A percentile compares a stretch with the other conserved stretches of the same genome.
Evolutionary conservation across 2,888 invertebrate genomes (phyloP).

Genomic region (Esperia sulphurella): DNA sequence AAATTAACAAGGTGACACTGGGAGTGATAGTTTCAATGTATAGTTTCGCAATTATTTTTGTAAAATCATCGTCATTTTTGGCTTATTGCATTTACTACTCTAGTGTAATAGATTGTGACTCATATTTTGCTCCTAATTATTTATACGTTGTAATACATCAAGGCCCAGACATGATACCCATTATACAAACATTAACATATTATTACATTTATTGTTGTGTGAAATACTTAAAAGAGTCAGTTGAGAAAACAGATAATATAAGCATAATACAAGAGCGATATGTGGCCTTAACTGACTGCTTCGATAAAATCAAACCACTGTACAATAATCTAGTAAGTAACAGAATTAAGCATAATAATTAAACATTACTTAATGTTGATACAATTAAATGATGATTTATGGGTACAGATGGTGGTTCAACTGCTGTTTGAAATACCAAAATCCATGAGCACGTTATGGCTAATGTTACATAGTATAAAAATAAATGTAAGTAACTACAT

Average conservation of each 20-base stretch:
- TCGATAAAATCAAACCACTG: constrained; percentile 8
- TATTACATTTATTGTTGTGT: background rate
- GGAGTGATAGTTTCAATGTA: background rate
- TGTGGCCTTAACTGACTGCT: constrained; percentile 1
- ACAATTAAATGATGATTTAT: no score
- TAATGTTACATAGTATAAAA: background rate
- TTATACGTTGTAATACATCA: background rate
- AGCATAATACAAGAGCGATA: background rate
- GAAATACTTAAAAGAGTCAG: background rate
- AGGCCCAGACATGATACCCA: background rate
- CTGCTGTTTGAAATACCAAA: background rate
- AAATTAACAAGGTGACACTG: background rate
- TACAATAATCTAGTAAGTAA: constrained; percentile 11
- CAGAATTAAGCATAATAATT: background rate
- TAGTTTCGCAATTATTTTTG: background rate
- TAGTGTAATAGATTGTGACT: no score
- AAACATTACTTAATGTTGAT: background rate
- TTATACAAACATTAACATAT: background rate
- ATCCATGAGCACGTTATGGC: background rate
- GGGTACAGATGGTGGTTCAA: background rate
- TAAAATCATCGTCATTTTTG: background rate
- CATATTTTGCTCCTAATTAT: background rate
- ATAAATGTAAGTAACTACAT: background rate
- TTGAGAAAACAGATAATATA: background rate
- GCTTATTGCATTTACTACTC: background rate